A percentile compares a stretch with the other conserved stretches of the same genome.
Evolutionary conservation across 1,140 invertebrate species (phyloP).

Genomic region (Potamilus streckersoni): DNA sequence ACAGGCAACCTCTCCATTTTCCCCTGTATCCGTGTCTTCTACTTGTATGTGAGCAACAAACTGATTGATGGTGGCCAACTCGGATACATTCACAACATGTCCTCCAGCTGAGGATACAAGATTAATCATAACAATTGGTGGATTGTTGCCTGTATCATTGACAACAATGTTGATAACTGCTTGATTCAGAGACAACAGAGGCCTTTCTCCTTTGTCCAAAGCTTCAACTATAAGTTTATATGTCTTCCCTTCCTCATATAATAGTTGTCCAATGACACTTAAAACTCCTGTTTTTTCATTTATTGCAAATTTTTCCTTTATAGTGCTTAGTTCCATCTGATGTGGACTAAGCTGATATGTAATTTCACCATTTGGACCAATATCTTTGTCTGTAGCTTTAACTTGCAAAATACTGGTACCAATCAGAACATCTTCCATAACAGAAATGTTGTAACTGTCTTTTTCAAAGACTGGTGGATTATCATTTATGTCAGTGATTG

Average conservation of each 20-base stretch:
- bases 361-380: constrained; percentile 88
- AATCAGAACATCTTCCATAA: constrained; percentile 97
- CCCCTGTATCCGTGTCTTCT: constrained; percentile 52
- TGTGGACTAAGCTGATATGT: constrained; percentile 72
- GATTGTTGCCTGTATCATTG: constrained; percentile 83
- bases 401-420: constrained; percentile 85
- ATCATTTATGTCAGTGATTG: constrained; percentile 96
- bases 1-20: constrained; percentile 49
- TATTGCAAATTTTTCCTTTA: constrained; percentile 30
- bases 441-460: constrained; percentile 93
- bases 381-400: constrained; percentile 85
- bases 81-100: constrained; percentile 41
- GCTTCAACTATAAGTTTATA: constrained; percentile 46
- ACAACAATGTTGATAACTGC: constrained; percentile 81
- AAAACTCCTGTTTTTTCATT: constrained; percentile 28
- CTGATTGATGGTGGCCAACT: constrained; percentile 36
- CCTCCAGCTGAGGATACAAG: constrained; percentile 37
- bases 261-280: constrained; percentile 17
- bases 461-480: constrained; percentile 98
- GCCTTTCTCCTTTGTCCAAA: constrained; percentile 32
- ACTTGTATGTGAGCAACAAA: constrained; percentile 55
- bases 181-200: constrained; percentile 63
- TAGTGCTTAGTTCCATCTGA: constrained; percentile 10
- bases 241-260: constrained; percentile 28
- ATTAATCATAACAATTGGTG: constrained; percentile 80